Percentiles rank a stretch among this genome's conserved stretches.
Conservation (phyloP, 1,140 invertebrate genomes). For the Diachasma alloeum region DNA sequence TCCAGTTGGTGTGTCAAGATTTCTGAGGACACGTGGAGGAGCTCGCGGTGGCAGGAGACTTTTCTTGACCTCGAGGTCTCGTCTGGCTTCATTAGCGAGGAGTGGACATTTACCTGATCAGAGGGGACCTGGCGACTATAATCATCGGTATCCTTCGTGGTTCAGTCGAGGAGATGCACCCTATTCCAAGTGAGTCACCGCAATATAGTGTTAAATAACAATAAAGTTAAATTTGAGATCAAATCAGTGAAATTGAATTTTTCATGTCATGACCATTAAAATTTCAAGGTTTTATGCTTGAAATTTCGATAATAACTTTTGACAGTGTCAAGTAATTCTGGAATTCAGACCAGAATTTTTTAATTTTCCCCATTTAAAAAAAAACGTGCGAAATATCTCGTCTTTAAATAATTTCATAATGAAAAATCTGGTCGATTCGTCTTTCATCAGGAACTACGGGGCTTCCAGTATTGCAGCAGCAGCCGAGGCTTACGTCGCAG, state of each 20-base stretch:
- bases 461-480: constrained; percentile 68
- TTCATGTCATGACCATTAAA: too few relatives aligned
- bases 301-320: too few relatives aligned
- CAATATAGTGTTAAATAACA: too few relatives aligned
- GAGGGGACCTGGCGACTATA: constrained; percentile 53
- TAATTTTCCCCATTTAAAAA: too few relatives aligned
- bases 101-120: constrained; percentile 54
- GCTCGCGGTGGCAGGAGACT: constrained; percentile 57
- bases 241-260: too few relatives aligned
- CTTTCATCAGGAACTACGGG: constrained; percentile 51
- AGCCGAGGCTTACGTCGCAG: constrained; percentile 78
- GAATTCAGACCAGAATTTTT: too few relatives aligned
- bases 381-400: too few relatives aligned
- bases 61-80: constrained; percentile 61
- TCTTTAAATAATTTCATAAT: too few relatives aligned
- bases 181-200: constrained; percentile 50
- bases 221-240: too few relatives aligned
- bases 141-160: constrained; percentile 55
- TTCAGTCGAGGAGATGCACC: constrained; percentile 57
- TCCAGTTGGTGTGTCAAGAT: constrained; percentile 66
- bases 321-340: too few relatives aligned
- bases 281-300: too few relatives aligned
- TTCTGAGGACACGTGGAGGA: constrained; percentile 62
- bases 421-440: background rate
- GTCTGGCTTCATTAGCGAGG: constrained; percentile 60